Evolutionary conservation across 2,888 invertebrate species (phyloP).

Genomic region (Synergus umbraculus): DNA sequence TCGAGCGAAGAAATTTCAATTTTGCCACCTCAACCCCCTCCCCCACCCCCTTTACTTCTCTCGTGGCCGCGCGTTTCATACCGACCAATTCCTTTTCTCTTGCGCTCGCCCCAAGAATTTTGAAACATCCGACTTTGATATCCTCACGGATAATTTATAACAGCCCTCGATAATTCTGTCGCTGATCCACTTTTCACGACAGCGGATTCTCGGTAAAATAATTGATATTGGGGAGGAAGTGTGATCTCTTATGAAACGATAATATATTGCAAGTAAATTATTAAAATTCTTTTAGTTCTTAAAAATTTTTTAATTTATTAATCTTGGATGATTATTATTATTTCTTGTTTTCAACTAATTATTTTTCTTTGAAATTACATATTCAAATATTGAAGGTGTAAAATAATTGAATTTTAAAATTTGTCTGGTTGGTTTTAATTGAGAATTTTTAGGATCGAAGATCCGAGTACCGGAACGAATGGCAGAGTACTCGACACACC

Average conservation of each 20-base stretch:
- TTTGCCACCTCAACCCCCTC: slow-evolving; percentile 63
- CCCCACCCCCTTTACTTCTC: slow-evolving; percentile 30
- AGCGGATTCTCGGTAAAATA: slow-evolving; percentile 18
- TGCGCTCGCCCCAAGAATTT: slow-evolving; percentile 49
- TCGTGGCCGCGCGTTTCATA: slow-evolving; percentile 47
- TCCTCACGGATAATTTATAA: slow-evolving; percentile 52
- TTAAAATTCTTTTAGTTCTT: not conserved
- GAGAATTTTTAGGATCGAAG: slow-evolving; percentile 23
- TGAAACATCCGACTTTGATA: slow-evolving; percentile 53
- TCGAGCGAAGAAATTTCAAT: slow-evolving; percentile 77
- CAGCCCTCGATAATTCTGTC: slow-evolving; percentile 47
- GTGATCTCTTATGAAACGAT: not conserved
- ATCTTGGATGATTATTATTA: not conserved
- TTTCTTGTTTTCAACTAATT: not conserved
- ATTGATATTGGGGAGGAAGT: slow-evolving; percentile 8
- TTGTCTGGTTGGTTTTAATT: slow-evolving; percentile 42
- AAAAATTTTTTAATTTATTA: not conserved
- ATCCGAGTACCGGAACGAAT: slow-evolving; percentile 29
- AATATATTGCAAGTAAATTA: not conserved
- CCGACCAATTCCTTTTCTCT: slow-evolving; percentile 30
- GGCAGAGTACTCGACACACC: slow-evolving; percentile 29
- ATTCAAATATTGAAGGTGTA: not conserved
- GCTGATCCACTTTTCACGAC: slow-evolving; percentile 27
- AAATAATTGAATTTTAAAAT: slow-evolving; percentile 11
- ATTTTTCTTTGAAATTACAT: not conserved